A percentile compares a stretch with the other conserved stretches of the same genome.
Conservation (phyloP, 2,113 vertebrate species). For the Cololabis saira region DNA sequence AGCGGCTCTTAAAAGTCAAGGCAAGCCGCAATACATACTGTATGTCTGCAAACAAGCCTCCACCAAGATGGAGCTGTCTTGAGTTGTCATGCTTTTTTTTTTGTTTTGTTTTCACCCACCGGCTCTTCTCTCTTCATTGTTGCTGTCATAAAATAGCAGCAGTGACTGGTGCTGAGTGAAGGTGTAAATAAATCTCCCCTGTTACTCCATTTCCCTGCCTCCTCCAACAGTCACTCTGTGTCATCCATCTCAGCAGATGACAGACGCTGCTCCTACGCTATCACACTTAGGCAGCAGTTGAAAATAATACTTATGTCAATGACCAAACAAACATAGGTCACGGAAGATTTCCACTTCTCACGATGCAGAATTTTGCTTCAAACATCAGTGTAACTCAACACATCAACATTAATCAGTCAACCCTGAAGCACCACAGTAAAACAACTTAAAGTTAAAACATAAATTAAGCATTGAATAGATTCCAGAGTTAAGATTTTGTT, state of each 20-base stretch:
- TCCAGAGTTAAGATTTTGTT: no score
- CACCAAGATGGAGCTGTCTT: constrained; percentile 40
- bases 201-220: constrained; percentile 14
- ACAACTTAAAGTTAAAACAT: no score
- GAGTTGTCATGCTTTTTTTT: constrained; percentile 13
- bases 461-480: no score
- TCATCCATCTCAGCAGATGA: constrained; percentile 18
- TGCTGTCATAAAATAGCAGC: constrained; percentile 44
- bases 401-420: no score
- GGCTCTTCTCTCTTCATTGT: constrained; percentile 42
- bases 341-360: not conserved
- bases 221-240: constrained; percentile 10
- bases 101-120: constrained; percentile 19
- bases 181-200: constrained; percentile 54
- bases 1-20: no score
- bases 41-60: constrained; percentile 21
- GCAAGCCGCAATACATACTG: no score
- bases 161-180: constrained; percentile 18
- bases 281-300: not conserved
- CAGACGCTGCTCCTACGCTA: not conserved
- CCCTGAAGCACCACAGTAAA: no score
- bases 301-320: not conserved
- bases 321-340: not conserved
- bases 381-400: no score
- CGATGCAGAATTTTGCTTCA: no score